Conservation (phyloP, 2,888 invertebrate genomes). For the Cephus rjabovi region DNA sequence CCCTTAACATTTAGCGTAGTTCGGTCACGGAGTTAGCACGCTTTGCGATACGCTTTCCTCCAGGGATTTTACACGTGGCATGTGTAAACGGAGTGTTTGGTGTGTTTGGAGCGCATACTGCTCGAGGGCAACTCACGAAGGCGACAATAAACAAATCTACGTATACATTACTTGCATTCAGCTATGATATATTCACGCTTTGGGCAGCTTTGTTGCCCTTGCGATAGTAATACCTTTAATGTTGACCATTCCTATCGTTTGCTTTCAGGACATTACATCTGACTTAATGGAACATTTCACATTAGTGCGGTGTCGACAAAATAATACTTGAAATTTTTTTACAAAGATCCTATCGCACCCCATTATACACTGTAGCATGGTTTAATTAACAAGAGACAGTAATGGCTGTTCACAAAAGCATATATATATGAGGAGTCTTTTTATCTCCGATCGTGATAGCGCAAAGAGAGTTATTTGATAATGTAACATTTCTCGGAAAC, state of each 20-base stretch:
- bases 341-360: not conserved
- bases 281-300: not conserved
- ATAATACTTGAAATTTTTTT: not conserved
- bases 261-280: not conserved
- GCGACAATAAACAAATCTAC: constrained; percentile 54
- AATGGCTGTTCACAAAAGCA: not conserved
- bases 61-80: not conserved
- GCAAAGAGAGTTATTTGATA: not conserved
- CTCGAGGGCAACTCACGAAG: constrained; percentile 46
- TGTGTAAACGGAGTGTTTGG: constrained; percentile 8
- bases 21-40: not conserved
- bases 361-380: not conserved
- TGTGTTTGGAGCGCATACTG: constrained; percentile 36
- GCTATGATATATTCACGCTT: constrained; percentile 40
- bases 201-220: constrained; percentile 37
- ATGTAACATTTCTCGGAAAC: too few relatives aligned
- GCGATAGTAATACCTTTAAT: constrained; percentile 6
- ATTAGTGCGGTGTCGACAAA: not conserved
- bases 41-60: not conserved
- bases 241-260: not conserved
- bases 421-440: not conserved
- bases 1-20: not conserved
- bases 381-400: not conserved
- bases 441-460: not conserved
- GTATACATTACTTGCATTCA: constrained; percentile 52